Evolutionary conservation across 1,140 invertebrate genomes (phyloP), one percentile per base, ranked within the genome.

Genomic region (Euura lappo): DNA sequence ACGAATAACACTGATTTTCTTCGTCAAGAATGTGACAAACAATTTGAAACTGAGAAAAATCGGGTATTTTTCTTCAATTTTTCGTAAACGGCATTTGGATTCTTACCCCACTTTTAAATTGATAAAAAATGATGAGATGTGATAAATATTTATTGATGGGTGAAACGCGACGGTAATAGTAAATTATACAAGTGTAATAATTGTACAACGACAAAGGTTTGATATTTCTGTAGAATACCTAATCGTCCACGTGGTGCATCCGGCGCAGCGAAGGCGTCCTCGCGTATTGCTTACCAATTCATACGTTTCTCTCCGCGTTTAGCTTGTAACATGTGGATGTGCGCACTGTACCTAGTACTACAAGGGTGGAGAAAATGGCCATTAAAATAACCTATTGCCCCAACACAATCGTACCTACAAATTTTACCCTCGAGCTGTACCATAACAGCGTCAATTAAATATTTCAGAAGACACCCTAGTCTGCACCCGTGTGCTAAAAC

Each of bases 231-330:
- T n/a, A 6, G 51, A 60, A 60, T 60, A 60, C 51, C 51, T 60
- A 60, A 60, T 60, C 28, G 28, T 60, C 51, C 3, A 60, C 51
- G 51, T n/a, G 51, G 51, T 60, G 51, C 13, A 60, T 60, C 51
- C 51, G 51, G 51, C 13, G 51, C 51, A 60, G 51, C 28, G 51
- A 60, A 60, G 13, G 51, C 51, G 51, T n/a, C 51, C 51, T 3
- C 51, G 10, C 51, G 51, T 11, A 60, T 60, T 60, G 51, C 51
- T 60, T 60, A 60, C 51, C 51, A 60, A 60, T 60, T 60, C 51
- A 60, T 60, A 60, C 51, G 51, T 60, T 60, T n/a, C 51, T 8
- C 13, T 6, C 4, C 51, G 3, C 10, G 51, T 28, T 28, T 28
- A 28, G 1, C 6, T 11, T n/a, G 51, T 60, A n/a, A 0, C 51